A percentile compares a stretch with the other conserved stretches of the same genome.
Conservation (phyloP, 2,113 vertebrate species). For the Phylloscopus trochiloides region DNA sequence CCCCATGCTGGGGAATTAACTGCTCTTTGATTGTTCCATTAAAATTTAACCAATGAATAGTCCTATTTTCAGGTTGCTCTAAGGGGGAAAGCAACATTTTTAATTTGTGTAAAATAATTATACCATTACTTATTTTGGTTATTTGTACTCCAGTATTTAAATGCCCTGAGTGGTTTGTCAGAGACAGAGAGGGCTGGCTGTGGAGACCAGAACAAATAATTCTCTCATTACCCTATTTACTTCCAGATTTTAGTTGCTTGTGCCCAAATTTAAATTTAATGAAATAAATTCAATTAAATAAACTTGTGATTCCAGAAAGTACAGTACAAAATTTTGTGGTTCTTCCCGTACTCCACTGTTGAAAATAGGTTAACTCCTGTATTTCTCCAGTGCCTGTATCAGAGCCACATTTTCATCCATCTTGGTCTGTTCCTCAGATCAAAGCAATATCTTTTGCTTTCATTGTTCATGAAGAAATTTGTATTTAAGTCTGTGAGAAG, state of each 20-base stretch:
- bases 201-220: background rate
- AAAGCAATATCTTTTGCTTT: background rate
- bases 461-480: background rate
- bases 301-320: background rate
- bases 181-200: background rate
- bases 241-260: background rate
- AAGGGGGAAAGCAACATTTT: slow-evolving; percentile 52
- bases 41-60: slow-evolving; percentile 63
- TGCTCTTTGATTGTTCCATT: slow-evolving; percentile 67
- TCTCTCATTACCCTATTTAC: background rate
- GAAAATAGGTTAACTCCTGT: background rate
- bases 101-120: slow-evolving; percentile 67
- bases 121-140: slow-evolving; percentile 53
- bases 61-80: slow-evolving; percentile 50
- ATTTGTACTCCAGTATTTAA: slow-evolving; percentile 34
- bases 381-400: background rate
- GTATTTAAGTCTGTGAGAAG: background rate
- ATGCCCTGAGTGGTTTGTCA: background rate
- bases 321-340: background rate
- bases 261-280: background rate
- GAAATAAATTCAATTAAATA: background rate
- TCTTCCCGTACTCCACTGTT: accelerated
- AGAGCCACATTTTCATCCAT: background rate
- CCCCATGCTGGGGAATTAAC: slow-evolving; percentile 54
- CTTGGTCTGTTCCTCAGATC: background rate